Evolutionary conservation across 1,140 invertebrate species (phyloP).

Genomic region (Uloborus diversus): DNA sequence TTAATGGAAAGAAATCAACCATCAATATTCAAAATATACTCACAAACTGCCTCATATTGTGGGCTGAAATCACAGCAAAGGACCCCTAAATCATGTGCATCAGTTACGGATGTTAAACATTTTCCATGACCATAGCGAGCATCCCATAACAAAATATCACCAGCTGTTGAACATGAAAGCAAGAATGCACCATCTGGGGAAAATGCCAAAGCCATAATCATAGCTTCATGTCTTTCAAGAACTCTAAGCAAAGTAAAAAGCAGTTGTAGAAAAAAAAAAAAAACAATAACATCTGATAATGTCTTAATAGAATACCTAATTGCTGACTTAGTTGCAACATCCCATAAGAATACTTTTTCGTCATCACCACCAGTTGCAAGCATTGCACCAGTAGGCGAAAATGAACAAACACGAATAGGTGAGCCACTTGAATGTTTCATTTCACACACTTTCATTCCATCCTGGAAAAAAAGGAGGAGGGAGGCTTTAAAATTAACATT

Average conservation of each 20-base stretch:
- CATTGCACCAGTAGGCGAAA: slow-evolving; percentile 74
- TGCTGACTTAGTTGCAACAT: slow-evolving; percentile 72
- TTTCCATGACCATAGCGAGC: slow-evolving; percentile 66
- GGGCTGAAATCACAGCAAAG: slow-evolving; percentile 74
- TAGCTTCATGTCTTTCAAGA: slow-evolving; percentile 75
- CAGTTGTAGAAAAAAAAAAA: slow-evolving; percentile 41
- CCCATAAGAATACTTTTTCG: slow-evolving; percentile 78
- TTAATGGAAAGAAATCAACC: too few relatives aligned
- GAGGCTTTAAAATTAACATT: too few relatives aligned
- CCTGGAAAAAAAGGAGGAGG: slow-evolving; percentile 67
- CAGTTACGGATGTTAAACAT: slow-evolving; percentile 68
- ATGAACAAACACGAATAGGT: slow-evolving; percentile 74
- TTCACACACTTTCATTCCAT: slow-evolving; percentile 71
- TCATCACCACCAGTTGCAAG: slow-evolving; percentile 79
- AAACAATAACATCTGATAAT: neutral
- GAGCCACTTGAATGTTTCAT: slow-evolving; percentile 74
- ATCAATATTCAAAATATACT: too few relatives aligned
- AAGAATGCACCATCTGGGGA: slow-evolving; percentile 75
- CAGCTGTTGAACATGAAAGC: slow-evolving; percentile 74
- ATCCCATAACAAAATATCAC: slow-evolving; percentile 75
- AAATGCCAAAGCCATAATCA: slow-evolving; percentile 70
- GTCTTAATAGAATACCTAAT: slow-evolving; percentile 70
- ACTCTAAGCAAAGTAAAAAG: slow-evolving; percentile 69
- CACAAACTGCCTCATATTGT: slow-evolving; percentile 62
- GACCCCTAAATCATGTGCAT: slow-evolving; percentile 80